Conservation (phyloP, 2,113 vertebrate genomes). For the Microtus richardsoni region DNA sequence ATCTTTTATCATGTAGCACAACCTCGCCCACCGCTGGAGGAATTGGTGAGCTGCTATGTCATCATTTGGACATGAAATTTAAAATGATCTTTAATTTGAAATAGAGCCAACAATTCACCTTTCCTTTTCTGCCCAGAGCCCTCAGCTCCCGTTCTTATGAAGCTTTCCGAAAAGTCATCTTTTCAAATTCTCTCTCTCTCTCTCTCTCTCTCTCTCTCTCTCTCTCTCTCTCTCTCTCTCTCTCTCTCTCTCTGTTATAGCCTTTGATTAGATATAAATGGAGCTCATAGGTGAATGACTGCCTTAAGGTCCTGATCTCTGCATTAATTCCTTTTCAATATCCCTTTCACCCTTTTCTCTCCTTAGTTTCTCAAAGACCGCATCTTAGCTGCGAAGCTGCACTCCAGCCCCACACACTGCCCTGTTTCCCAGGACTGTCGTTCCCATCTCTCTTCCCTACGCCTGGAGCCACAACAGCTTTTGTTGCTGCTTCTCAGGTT, state of each 20-base stretch:
- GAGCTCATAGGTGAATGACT: background rate
- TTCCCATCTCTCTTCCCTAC: background rate
- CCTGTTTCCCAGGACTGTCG: background rate
- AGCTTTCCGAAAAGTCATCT: background rate
- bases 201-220: background rate
- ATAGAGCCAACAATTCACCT: background rate
- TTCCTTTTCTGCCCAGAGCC: background rate
- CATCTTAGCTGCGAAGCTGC: background rate
- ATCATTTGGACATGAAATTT: background rate
- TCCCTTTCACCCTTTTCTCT: background rate
- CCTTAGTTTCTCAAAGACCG: background rate
- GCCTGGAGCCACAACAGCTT: constrained; percentile 1
- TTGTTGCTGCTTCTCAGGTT: constrained; percentile 29
- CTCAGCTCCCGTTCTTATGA: background rate
- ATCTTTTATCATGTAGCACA: background rate
- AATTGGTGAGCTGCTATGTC: background rate
- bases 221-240: no score
- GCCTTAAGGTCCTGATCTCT: constrained; percentile 22
- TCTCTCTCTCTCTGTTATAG: background rate
- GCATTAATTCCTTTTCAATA: background rate
- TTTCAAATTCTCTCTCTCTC: background rate
- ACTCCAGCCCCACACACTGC: accelerated
- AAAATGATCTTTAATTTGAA: background rate
- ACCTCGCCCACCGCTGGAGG: background rate
- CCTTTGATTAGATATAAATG: constrained; percentile 48